Conservation (phyloP, 2,888 invertebrate genomes). For the Bibio marci region DNA sequence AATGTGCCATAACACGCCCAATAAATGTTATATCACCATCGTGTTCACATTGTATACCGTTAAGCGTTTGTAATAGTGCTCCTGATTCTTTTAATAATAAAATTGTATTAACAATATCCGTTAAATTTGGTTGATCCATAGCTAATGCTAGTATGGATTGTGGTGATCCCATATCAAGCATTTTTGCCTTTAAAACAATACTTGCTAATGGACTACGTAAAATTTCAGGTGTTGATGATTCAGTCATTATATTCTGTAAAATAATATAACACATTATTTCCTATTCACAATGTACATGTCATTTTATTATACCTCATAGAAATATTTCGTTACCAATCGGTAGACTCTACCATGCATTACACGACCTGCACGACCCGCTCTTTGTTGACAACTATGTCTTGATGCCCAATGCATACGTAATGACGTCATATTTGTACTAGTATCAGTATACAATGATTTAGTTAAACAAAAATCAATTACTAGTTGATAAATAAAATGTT, state of each 20-base stretch:
- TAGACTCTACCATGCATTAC: slow-evolving; percentile 70
- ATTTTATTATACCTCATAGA: slow-evolving; percentile 34
- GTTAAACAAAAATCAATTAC: slow-evolving; percentile 92
- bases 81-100: slow-evolving; percentile 40
- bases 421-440: slow-evolving; percentile 43
- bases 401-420: slow-evolving; percentile 77
- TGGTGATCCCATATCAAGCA: slow-evolving; percentile 67
- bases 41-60: slow-evolving; percentile 32
- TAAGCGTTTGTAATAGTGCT: slow-evolving; percentile 46
- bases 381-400: slow-evolving; percentile 72
- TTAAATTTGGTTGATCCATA: slow-evolving; percentile 71
- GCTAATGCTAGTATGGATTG: slow-evolving; percentile 63
- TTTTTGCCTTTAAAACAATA: slow-evolving; percentile 63
- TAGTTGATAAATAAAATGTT: slow-evolving; percentile 7
- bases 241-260: slow-evolving; percentile 31
- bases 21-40: slow-evolving; percentile 83
- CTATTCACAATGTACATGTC: no score
- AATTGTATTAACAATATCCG: slow-evolving; percentile 58
- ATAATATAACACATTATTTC: no score
- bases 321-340: slow-evolving; percentile 56
- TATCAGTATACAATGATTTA: slow-evolving; percentile 61
- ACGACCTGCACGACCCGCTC: slow-evolving; percentile 78
- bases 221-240: slow-evolving; percentile 56
- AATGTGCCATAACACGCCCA: slow-evolving; percentile 61
- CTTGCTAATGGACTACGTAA: slow-evolving; percentile 63